Base-by-base conservation (phyloP, 2,113 vertebrate species). In the Myrmecophaga tridactyla region DNA sequence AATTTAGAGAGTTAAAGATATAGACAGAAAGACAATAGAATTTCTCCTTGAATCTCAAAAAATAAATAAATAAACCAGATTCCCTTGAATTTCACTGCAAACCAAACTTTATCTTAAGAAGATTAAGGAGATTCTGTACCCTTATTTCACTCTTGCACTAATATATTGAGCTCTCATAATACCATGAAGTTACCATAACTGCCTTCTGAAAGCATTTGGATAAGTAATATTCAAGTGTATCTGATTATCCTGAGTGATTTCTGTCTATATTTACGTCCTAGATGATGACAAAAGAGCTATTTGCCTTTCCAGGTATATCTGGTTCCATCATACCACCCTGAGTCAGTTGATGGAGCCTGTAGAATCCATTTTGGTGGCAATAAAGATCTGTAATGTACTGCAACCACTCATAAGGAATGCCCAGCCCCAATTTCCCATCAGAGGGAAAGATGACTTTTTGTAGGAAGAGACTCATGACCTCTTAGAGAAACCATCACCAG, bases 231-330 rank as follows among this genome's bases (percentile, higher is more conserved):
- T 76, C 39, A 89, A 72, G 70, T 85, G 53, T 60, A 23, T 80
- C 46, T 94, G 48, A 21, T 95, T 81, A 92, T 87, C 65, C 83
- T 76, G 84, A 93, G 63, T 96, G 75, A 63, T 76, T 94, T 94
- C 69, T 78, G 41, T 94, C 39, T 97, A 93, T 94, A 90, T 90
- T 96, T 90, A 82, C 48, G 86, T 91, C 23, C 77, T 56, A 25
- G 34, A 41, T 86, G 60, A 92, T 95, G 93, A 92, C n/a, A 75
- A 83, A 96, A 89, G 39, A 89, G 65, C 72, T 56, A 25, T 95
- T 96, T 90, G 46, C 63, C 93, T 90, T 90, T 85, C 41, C 67
- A 82, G 62, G 4, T 89, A 82, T 60, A 18, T 85, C 51, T 87
- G 81, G 86, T 73, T 67, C 75, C 67, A 77, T 89, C 89, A 63